Base-by-base conservation (phyloP, 2,888 invertebrate genomes). In the Erannis defoliaria region DNA sequence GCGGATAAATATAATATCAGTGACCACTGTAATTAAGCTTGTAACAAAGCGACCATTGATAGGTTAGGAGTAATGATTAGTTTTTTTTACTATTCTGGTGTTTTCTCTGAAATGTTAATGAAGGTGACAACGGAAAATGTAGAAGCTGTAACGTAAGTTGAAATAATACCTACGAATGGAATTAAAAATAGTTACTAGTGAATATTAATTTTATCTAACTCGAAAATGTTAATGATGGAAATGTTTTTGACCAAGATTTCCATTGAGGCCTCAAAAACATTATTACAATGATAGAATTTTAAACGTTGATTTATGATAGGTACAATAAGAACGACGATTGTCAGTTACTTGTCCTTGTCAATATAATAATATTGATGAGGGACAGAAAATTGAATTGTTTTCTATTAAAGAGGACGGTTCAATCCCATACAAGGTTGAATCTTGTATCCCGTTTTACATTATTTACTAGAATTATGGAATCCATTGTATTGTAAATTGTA, bases 61-160 rank as follows among this genome's bases (percentile, higher is more conserved):
- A 42, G 10, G 3, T 10, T 40, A 40, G 1, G 18, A 14, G 37
- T 37, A 18, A 19, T 18, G 9, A 38, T 38, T 1, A 5, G 16
- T 2, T 1, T n/a, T 38, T 18, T 38, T 38, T 2, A 42, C 2
- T 42, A 42, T 21, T 19, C 12, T 26, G 10, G 14, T 46, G 12
- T n/a, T 31, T 46, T 46, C 8, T 2, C 12, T 19, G 5, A 31
- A 31, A 46, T 23, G n/a, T 8, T 8, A 23, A 19, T 43, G 23
- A 46, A 58, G 33, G 21, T 58, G 51, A 53, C 53, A 59, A 53
- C 31, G 38, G 45, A 45, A 45, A 45, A 16, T 29, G 16, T 40
- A 38, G 31, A 31, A 21, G 10, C 23, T 49, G 35, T 43, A 38
- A 45, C n/a, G 6, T 46, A 19, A 33, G 49, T 35, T 43, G 31